These are phyloP conservation scores for Argopecten irradians DNA, from an alignment of 1,140 invertebrate genomes.

Conservation along the genomic window DNA sequence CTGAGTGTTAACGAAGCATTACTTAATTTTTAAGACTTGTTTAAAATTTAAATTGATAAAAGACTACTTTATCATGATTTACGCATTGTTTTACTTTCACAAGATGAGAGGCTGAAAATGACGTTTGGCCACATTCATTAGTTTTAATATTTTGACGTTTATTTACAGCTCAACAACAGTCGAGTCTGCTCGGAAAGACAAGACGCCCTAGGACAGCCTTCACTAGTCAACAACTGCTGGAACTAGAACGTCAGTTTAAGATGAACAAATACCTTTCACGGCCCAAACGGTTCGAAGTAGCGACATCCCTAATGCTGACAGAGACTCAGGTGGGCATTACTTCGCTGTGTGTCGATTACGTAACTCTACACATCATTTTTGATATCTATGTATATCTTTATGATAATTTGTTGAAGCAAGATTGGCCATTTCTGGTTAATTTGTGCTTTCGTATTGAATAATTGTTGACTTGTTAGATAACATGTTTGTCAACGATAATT, in stretches of 20 bases:
- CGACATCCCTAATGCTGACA: slow-evolving; percentile 96
- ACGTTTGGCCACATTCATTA: neutral
- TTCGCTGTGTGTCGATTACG: neutral
- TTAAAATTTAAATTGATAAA: too few relatives aligned
- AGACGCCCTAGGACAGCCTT: slow-evolving; percentile 97
- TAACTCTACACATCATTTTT: too few relatives aligned
- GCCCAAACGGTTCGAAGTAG: slow-evolving; percentile 98
- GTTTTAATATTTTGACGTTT: slow-evolving; percentile 23
- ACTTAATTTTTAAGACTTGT: too few relatives aligned
- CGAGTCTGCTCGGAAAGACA: slow-evolving; percentile 86
- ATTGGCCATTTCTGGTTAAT: neutral
- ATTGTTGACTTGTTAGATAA: slow-evolving; percentile 25
- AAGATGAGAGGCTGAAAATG: neutral
- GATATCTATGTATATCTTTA: neutral
- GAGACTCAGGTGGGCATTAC: slow-evolving; percentile 91
- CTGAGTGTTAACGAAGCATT: too few relatives aligned
- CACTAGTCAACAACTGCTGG: slow-evolving; percentile 97
- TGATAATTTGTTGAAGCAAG: neutral
- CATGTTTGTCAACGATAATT: neutral
- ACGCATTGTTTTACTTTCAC: too few relatives aligned
- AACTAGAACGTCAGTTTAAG: slow-evolving; percentile 98
- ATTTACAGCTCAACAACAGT: slow-evolving; percentile 68
- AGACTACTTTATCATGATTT: too few relatives aligned
- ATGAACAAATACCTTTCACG: slow-evolving; percentile 99
- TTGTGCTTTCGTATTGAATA: neutral